These are phyloP conservation scores for Coremacera marginata DNA, from an alignment of 2,888 invertebrate species.

Conservation along the genomic window DNA sequence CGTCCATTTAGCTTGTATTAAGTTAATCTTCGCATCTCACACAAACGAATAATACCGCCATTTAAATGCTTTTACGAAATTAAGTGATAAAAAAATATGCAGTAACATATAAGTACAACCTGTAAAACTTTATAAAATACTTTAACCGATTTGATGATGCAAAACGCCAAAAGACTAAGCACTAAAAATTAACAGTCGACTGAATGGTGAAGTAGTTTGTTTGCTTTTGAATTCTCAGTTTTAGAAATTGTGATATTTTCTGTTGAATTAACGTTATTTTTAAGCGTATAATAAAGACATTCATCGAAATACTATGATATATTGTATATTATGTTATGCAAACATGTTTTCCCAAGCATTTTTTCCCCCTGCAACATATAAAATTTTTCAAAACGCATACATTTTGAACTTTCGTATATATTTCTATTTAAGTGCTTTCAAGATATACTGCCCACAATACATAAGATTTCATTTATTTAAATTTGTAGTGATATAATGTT, in stretches of 20 bases:
- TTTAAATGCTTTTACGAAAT: too few relatives aligned
- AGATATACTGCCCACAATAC: too few relatives aligned
- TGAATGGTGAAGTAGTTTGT: neutral
- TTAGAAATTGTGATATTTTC: constrained; percentile 21
- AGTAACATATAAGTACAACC: too few relatives aligned
- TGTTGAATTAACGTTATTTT: constrained; percentile 1
- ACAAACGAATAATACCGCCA: too few relatives aligned
- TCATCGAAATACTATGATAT: neutral
- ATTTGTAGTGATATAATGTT: too few relatives aligned
- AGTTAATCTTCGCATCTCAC: too few relatives aligned
- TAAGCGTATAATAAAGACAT: constrained; percentile 11
- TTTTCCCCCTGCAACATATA: too few relatives aligned
- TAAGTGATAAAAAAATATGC: too few relatives aligned
- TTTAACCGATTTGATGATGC: neutral
- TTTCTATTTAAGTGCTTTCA: too few relatives aligned
- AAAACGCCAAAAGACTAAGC: neutral
- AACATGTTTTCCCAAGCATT: neutral
- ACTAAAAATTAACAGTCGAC: neutral
- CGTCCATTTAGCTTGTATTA: too few relatives aligned
- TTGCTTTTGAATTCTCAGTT: constrained; percentile 5
- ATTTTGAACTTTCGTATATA: too few relatives aligned
- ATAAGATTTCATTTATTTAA: neutral
- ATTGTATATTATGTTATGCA: neutral
- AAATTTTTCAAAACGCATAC: too few relatives aligned
- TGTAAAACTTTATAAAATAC: neutral